These are phyloP conservation scores for Caenorhabditis sulstoni DNA, from an alignment of 2,888 invertebrate species.

Conservation along the genomic window DNA sequence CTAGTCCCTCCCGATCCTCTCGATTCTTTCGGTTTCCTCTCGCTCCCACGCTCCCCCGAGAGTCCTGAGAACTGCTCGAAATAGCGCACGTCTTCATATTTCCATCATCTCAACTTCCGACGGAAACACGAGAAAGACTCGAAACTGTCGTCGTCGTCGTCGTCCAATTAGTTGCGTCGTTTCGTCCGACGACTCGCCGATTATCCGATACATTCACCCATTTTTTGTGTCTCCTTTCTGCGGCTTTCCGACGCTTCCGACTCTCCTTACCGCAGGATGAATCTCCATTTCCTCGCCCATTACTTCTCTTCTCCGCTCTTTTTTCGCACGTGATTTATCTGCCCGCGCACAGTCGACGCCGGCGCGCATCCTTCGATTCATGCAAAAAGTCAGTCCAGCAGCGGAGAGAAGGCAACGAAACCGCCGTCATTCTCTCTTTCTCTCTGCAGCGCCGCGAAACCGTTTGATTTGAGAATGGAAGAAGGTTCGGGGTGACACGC, in stretches of 20 bases:
- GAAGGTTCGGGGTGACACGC: conserved; percentile 34
- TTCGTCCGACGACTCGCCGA: neutral
- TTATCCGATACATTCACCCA: conserved; percentile 3
- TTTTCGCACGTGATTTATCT: conserved; percentile 50
- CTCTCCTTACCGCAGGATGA: conserved; percentile 9
- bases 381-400: conserved; percentile 24
- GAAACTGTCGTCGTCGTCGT: neutral
- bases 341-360: conserved; percentile 18
- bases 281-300: neutral
- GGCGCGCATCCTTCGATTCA: conserved; percentile 18
- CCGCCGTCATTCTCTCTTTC: conserved; percentile 14
- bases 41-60: too few species aligned
- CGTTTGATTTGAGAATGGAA: conserved; percentile 50
- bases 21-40: too few species aligned
- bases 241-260: conserved; percentile 20
- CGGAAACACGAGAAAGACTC: neutral
- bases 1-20: too few species aligned
- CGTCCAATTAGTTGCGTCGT: neutral
- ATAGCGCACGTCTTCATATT: too few species aligned
- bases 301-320: conserved; percentile 23
- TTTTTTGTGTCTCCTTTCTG: conserved; percentile 35
- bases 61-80: too few species aligned
- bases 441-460: conserved; percentile 20
- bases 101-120: too few species aligned
- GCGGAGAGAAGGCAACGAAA: conserved; percentile 20